Conservation (phyloP, 1,140 invertebrate genomes). For the Steinernema khuongi region DNA sequence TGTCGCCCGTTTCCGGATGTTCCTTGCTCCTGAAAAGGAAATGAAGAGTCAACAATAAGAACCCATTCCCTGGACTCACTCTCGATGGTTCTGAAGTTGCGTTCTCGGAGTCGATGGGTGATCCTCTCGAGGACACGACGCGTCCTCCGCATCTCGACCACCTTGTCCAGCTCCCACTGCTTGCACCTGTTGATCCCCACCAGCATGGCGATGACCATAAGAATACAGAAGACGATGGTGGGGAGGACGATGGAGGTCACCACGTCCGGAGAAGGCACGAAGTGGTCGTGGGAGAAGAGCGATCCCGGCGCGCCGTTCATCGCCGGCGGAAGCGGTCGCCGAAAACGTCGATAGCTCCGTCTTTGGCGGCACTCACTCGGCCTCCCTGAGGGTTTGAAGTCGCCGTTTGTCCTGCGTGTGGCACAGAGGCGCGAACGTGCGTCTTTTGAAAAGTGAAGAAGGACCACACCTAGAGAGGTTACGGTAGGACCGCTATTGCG, state of each 20-base stretch:
- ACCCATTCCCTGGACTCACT: conserved; percentile 31
- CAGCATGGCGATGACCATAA: conserved; percentile 56
- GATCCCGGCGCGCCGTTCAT: not conserved
- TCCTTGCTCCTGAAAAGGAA: conserved; percentile 46
- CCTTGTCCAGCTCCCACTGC: conserved; percentile 58
- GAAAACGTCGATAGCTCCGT: not conserved
- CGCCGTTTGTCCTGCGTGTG: too few species aligned
- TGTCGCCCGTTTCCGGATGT: conserved; percentile 45
- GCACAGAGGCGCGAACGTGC: not conserved
- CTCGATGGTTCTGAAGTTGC: conserved; percentile 57
- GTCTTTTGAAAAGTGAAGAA: not conserved
- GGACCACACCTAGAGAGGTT: too few species aligned
- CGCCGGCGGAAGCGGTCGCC: not conserved
- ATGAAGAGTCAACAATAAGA: conserved; percentile 13
- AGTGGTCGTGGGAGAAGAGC: conserved; percentile 4
- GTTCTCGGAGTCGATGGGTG: conserved; percentile 49
- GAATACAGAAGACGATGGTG: conserved; percentile 54
- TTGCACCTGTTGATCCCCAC: conserved; percentile 54
- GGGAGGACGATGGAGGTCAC: conserved; percentile 53
- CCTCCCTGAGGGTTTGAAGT: too few species aligned
- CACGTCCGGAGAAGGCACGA: conserved; percentile 47
- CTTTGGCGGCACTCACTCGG: not conserved
- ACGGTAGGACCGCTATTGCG: too few species aligned
- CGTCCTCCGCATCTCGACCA: conserved; percentile 54
- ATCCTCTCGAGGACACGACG: conserved; percentile 51